Evolutionary conservation across 2,888 invertebrate genomes (phyloP).

Genomic region (Callyntrura sp.): DNA sequence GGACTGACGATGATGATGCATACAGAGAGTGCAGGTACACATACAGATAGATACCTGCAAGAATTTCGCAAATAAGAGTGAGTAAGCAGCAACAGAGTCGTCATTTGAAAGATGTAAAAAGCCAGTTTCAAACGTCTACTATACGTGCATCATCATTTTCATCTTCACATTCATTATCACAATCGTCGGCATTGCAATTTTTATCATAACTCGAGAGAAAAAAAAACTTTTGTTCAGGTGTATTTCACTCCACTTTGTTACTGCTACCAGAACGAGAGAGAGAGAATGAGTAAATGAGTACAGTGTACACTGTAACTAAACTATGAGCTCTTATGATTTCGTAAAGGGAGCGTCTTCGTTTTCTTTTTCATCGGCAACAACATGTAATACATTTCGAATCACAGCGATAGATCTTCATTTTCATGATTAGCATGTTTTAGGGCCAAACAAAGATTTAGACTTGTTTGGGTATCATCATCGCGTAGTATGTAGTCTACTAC

Average conservation of each 20-base stretch:
- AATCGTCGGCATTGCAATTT: background rate
- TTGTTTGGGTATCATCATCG: constrained; percentile 24
- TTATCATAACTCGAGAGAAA: background rate
- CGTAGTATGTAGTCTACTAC: background rate
- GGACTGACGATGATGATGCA: constrained; percentile 19
- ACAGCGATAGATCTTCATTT: constrained; percentile 45
- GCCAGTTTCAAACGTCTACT: constrained; percentile 48
- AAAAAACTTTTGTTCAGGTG: constrained; percentile 51
- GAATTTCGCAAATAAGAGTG: constrained; percentile 14
- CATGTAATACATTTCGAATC: constrained; percentile 16
- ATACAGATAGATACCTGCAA: too few relatives aligned
- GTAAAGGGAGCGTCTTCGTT: constrained; percentile 36
- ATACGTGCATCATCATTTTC: constrained; percentile 66
- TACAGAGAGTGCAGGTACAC: background rate
- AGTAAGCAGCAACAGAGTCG: constrained; percentile 13
- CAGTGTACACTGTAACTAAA: too few relatives aligned
- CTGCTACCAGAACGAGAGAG: too few relatives aligned
- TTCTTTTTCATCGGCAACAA: constrained; percentile 25
- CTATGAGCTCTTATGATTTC: background rate
- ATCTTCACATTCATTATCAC: constrained; percentile 31
- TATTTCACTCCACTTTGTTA: background rate
- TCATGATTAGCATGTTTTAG: constrained; percentile 56
- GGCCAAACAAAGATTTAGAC: constrained; percentile 49
- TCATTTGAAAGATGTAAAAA: constrained; percentile 41
- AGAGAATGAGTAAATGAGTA: too few relatives aligned